These are phyloP conservation scores for Plumapathes pennacea DNA, from an alignment of 92 coral and sea anemone genomes.

Conservation along the genomic window DNA sequence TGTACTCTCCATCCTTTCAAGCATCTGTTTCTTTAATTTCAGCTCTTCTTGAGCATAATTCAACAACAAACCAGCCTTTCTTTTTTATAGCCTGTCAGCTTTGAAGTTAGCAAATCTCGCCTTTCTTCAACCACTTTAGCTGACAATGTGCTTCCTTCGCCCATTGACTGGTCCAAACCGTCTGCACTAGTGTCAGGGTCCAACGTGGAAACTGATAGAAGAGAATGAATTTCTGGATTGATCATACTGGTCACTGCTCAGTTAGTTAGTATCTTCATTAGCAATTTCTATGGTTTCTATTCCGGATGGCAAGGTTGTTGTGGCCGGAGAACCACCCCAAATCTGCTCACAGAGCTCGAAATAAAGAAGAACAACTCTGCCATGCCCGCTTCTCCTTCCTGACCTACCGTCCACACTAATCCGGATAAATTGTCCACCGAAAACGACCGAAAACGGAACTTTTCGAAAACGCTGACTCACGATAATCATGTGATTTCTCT, in stretches of 20 bases:
- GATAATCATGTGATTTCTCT: too few relatives aligned
- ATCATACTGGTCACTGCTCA: too few relatives aligned
- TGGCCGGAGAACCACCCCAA: slow-evolving; percentile 17
- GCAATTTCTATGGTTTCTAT: slow-evolving; percentile 4
- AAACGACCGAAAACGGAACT: too few relatives aligned
- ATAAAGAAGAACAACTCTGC: slow-evolving; percentile 14
- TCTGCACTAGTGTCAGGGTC: too few relatives aligned
- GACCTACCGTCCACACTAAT: too few relatives aligned
- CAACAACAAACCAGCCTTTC: slow-evolving; percentile 7
- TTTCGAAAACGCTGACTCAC: too few relatives aligned
- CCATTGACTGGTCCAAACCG: too few relatives aligned
- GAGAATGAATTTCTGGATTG: too few relatives aligned
- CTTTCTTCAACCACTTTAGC: background rate
- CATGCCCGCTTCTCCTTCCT: slow-evolving; percentile 4
- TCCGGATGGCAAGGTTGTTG: background rate
- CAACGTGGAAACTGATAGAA: too few relatives aligned
- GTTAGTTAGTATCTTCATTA: background rate
- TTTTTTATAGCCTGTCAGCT: slow-evolving; percentile 11
- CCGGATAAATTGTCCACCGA: too few relatives aligned
- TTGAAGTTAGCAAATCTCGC: slow-evolving; percentile 3
- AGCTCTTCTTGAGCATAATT: slow-evolving; percentile 15
- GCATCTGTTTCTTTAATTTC: slow-evolving; percentile 4
- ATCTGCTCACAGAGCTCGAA: slow-evolving; percentile 2
- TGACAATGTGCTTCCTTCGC: too few relatives aligned
- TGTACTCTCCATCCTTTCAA: slow-evolving; percentile 2